Percentiles rank a stretch among this genome's conserved stretches.
Evolutionary conservation across 1,140 invertebrate species (phyloP).

Genomic region (Laupala kohalensis): DNA sequence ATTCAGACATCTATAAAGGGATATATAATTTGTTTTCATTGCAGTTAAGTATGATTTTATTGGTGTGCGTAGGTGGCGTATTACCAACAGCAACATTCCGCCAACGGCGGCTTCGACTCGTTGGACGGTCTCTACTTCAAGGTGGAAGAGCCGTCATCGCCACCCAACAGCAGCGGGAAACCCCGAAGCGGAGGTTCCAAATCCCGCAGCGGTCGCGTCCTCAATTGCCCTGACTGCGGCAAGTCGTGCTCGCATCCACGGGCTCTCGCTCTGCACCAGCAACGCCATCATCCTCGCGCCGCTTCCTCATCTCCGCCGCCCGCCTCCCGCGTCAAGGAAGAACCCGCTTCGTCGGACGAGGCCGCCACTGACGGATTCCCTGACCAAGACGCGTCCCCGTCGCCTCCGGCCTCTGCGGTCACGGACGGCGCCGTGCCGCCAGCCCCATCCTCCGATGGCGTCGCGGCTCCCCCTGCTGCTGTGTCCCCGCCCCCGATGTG

Average conservation of each 20-base stretch:
- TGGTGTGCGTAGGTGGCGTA: too few relatives aligned
- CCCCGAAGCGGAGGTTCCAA: not conserved
- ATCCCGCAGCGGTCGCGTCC: not conserved
- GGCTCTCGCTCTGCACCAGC: not conserved
- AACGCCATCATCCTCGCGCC: not conserved
- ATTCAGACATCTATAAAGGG: too few relatives aligned
- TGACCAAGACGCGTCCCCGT: not conserved
- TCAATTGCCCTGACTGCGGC: slow-evolving; percentile 5
- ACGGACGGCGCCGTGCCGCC: not conserved
- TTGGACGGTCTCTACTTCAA: not conserved
- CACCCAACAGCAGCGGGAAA: not conserved
- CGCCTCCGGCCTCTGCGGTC: too few relatives aligned
- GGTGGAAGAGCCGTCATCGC: not conserved
- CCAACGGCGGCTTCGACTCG: not conserved
- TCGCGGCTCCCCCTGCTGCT: slow-evolving; percentile 1
- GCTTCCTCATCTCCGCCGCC: too few relatives aligned
- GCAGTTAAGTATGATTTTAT: too few relatives aligned
- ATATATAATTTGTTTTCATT: too few relatives aligned
- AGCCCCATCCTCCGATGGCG: not conserved
- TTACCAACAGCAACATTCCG: slow-evolving; percentile 1
- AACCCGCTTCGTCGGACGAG: not conserved
- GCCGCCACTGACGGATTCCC: not conserved
- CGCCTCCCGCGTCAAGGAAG: not conserved
- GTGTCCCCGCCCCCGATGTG: not conserved
- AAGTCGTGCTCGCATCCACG: not conserved